A percentile compares a stretch with the other conserved stretches of the same genome.
Conservation (phyloP, 2,113 vertebrate genomes). For the Trachemys scripta region DNA sequence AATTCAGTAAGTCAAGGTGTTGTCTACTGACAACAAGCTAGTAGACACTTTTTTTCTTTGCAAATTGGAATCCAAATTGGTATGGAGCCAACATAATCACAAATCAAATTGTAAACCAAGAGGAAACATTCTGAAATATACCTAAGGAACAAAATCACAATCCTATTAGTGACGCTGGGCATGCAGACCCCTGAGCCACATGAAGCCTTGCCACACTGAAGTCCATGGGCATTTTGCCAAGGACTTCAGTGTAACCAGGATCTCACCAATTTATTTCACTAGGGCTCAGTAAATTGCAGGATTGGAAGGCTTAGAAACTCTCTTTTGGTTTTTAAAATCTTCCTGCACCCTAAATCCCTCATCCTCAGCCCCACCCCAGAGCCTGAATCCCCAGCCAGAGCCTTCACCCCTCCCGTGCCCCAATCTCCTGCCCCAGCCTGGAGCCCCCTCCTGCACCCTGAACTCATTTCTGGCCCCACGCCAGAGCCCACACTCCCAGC, state of each 20-base stretch:
- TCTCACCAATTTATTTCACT: rapidly evolving
- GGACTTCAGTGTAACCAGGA: rapidly evolving
- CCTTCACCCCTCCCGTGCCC: too few species aligned
- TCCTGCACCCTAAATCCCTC: too few species aligned
- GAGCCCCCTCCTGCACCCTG: too few species aligned
- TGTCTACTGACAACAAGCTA: rapidly evolving
- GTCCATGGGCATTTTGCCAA: rapidly evolving
- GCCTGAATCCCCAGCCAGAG: too few species aligned
- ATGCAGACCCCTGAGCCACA: not conserved
- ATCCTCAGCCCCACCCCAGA: too few species aligned
- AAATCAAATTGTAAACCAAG: not conserved
- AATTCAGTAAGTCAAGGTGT: not conserved
- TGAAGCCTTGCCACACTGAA: not conserved
- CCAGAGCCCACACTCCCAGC: too few species aligned
- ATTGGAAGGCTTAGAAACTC: rapidly evolving
- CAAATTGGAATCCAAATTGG: rapidly evolving
- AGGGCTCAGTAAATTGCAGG: rapidly evolving
- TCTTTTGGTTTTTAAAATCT: not conserved
- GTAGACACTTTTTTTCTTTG: rapidly evolving
- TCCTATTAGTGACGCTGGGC: rapidly evolving
- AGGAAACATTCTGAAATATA: rapidly evolving
- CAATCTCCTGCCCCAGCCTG: too few species aligned
- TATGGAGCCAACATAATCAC: rapidly evolving
- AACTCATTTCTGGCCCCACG: too few species aligned
- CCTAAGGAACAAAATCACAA: not conserved